Evolutionary conservation across 1,140 invertebrate genomes (phyloP).

Genomic region (Cepaea nemoralis): DNA sequence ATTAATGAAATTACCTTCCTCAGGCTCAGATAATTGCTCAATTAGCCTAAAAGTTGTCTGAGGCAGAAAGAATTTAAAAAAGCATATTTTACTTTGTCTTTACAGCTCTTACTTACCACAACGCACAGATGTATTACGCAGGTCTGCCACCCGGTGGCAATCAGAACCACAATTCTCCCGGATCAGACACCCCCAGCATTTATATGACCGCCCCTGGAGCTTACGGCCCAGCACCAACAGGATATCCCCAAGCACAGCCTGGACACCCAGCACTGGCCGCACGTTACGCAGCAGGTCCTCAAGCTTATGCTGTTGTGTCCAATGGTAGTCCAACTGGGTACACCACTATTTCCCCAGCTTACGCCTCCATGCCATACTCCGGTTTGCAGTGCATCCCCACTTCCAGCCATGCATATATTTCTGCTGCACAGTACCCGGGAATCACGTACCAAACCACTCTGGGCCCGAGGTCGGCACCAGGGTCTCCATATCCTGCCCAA

Average conservation of each 20-base stretch:
- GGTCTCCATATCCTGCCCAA: constrained; percentile 7
- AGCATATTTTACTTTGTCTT: background rate
- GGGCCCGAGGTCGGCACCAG: constrained; percentile 7
- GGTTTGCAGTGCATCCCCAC: constrained; percentile 28
- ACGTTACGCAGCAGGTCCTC: constrained; percentile 18
- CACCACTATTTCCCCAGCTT: constrained; percentile 25
- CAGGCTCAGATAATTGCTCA: too few relatives aligned
- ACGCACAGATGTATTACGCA: constrained; percentile 32
- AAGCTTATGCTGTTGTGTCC: constrained; percentile 33
- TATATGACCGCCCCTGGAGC: constrained; percentile 1
- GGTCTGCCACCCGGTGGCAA: constrained; percentile 14
- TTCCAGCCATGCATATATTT: constrained; percentile 33
- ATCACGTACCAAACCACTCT: constrained; percentile 21
- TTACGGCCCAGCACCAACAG: constrained; percentile 20
- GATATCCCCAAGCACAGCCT: background rate
- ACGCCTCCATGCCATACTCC: constrained; percentile 17
- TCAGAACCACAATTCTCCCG: background rate
- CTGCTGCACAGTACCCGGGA: constrained; percentile 32
- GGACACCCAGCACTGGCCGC: constrained; percentile 4
- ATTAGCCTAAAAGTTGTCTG: too few relatives aligned
- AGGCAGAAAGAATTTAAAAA: too few relatives aligned
- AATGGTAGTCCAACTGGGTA: constrained; percentile 17
- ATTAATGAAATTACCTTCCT: too few relatives aligned
- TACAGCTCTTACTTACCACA: background rate
- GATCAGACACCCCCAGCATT: constrained; percentile 21